Evolutionary conservation across 2,113 vertebrate species (phyloP), one percentile per base, ranked within the genome.

Genomic region (Paralichthys olivaceus): DNA sequence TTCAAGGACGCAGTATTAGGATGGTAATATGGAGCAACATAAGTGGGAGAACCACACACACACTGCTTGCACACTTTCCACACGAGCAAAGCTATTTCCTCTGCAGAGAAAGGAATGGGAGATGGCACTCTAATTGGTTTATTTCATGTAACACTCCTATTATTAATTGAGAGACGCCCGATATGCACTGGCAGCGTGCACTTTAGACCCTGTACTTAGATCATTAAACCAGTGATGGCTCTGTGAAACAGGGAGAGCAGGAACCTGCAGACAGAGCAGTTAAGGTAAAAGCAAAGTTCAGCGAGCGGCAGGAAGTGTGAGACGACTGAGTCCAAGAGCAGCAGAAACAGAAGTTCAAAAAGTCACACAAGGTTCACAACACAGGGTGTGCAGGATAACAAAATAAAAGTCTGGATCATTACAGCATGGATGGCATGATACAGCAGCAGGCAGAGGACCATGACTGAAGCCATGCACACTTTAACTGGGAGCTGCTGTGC

Each of bases 221-320:
- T 49, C 17, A 19, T 49, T 49, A 49, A 49, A 49, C 12, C 8
- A n/a, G 19, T 20, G 26, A 34, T 2, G 8, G 32, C 37, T 37
- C 14, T 14, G 20, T 23, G 14, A 32, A 26, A 28, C 20, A 43
- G 4, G 25, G 14, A 1, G 14, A 55, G 22, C n/a, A 45, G 23
- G 47, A 56, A 7, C 49, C 56, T 23, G 40, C 25, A 76, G 67
- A 51, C 54, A 49, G 20, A 51, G 25, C 6, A 11, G 20, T 7
- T 25, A 13, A 71, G 29, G 28, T 71, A 62, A 78, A 75, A 59
- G 28, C 37, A 59, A 69, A 55, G 55, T 67, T 28, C 34, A 61
- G 22, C 34, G 37, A 69, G 58, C 68, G 26, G n/a, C 23, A 67
- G 28, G 17, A 0, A 4, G 51, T 47, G 20, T 23, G 25, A 7